Base-by-base conservation (phyloP, 2,113 vertebrate species). In the Mobula hypostoma region DNA sequence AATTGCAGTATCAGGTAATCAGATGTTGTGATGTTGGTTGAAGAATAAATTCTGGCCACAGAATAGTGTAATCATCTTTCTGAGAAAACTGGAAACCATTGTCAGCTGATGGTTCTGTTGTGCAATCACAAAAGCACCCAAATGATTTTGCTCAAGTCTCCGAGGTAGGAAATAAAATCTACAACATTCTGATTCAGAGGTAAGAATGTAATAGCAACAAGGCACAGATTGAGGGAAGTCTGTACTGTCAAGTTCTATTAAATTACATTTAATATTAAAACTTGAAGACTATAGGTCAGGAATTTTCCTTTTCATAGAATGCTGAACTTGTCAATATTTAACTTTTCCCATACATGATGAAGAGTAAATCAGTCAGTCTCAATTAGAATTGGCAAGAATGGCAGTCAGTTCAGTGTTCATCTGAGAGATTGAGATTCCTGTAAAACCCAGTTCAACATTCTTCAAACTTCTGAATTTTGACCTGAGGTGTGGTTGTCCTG, bases 401-500 rank as follows among this genome's bases (percentile, higher is more conserved):
- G 12, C n/a, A 48, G 83, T n/a, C 58, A n/a, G 58, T n/a, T n/a
- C 83, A 88, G 29, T 29, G 56, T 87, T 61, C 40, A 87, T 48
- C 11, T 29, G 58, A 6, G 27, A 61, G 61, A 7, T 58, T 58
- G 83, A 88, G 58, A 11, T 63, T 27, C 27, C 14, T 88, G 58
- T n/a, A 63, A 29, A 87, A 24, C 12, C 27, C 9, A 61, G 83
- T 63, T 88, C 83, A 88, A 88, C 83, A 88, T 63, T 88, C 58
- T 88, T 88, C 83, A 88, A 88, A 88, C 58, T 63, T 88, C 58
- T 88, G 83, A 88, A 88, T 88, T 27, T 88, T 88, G 83, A n/a
- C 7, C 58, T 63, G 1, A 63, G 27, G 15, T n/a, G 61, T 88
- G 58, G 83, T 88, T 17, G 27, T 6, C 58, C 58, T 88, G 83